Percentiles rank a stretch among this genome's conserved stretches.
These are phyloP conservation scores for Lacanobia oleracea DNA, from an alignment of 2,888 invertebrate species.

Conservation along the genomic window DNA sequence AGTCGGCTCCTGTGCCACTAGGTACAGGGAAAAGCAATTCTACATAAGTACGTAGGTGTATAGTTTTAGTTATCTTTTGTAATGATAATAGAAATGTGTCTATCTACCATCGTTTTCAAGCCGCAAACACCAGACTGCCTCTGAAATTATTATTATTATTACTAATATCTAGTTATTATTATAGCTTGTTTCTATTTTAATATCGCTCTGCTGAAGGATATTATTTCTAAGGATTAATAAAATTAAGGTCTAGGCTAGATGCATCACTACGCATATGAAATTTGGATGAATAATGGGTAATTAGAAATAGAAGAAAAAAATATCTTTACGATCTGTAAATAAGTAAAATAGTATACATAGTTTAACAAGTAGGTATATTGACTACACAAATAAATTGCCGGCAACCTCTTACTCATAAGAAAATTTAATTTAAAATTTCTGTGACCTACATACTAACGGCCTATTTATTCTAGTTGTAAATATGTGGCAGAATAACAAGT, in stretches of 20 bases:
- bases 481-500: background rate
- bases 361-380: too few species aligned
- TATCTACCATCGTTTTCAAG: background rate
- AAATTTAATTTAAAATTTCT: background rate
- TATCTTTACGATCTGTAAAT: too few species aligned
- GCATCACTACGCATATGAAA: too few species aligned
- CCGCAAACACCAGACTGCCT: background rate
- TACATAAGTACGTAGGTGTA: background rate
- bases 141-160: background rate
- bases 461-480: background rate
- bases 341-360: too few species aligned
- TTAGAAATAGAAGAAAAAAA: background rate
- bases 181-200: background rate
- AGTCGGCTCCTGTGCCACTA: too few species aligned
- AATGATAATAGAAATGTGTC: background rate
- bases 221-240: background rate
- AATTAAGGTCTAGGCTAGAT: background rate
- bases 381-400: background rate
- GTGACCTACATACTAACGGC: background rate
- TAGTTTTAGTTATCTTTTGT: background rate
- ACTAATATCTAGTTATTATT: background rate
- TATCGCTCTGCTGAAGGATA: background rate
- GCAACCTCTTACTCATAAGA: constrained; percentile 32
- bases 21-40: background rate
- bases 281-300: background rate